phyloP scores from a whole-genome alignment of 2,797 vertebrate species.

The Rhinella marina region DNA sequence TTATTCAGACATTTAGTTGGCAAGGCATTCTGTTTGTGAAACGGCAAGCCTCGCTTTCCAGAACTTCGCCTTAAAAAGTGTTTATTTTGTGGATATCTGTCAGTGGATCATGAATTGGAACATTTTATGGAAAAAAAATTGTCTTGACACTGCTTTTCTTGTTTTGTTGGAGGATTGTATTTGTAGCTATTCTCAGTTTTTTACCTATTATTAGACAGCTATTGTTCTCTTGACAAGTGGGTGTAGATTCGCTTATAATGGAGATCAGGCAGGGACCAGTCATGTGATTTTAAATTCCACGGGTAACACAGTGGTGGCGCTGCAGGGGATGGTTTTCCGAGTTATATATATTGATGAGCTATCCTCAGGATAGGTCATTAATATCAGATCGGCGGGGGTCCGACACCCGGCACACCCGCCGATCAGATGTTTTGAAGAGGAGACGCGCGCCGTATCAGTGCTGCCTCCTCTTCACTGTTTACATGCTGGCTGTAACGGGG shows the following conservation, averaged over 20 bases:
- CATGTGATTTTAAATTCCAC: too few species aligned
- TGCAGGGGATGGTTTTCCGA: too few species aligned
- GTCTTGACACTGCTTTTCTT: background rate
- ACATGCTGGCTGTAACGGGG: too few species aligned
- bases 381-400: too few species aligned
- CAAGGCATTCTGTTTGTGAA: background rate
- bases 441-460: too few species aligned
- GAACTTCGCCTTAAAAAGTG: background rate
- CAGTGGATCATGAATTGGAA: background rate
- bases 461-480: too few species aligned
- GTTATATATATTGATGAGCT: too few species aligned
- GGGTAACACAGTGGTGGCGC: too few species aligned
- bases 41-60: background rate
- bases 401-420: too few species aligned
- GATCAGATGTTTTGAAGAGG: too few species aligned
- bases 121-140: background rate
- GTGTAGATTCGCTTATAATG: background rate
- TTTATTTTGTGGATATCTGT: background rate
- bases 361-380: too few species aligned
- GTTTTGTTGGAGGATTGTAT: background rate
- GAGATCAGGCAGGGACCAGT: too few species aligned
- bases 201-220: background rate
- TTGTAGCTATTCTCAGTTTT: background rate
- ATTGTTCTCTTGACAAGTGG: background rate
- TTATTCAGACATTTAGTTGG: slow-evolving; percentile 11